phyloP scores from a whole-genome alignment of 2,113 vertebrate species.

The Brachypodius melanocephalos region DNA sequence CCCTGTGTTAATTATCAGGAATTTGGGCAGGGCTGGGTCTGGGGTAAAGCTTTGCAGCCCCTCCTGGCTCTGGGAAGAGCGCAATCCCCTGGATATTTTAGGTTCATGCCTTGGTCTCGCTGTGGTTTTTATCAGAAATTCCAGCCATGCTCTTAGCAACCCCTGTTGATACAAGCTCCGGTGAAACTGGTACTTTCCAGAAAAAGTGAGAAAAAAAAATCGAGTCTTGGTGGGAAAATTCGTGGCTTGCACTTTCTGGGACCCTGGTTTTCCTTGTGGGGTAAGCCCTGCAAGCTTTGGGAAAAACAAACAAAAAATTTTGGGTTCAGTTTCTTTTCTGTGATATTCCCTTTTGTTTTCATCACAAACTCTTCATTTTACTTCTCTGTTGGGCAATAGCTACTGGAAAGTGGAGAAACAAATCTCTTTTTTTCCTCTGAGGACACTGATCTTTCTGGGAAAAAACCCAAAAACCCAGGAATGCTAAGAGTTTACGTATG shows the following conservation, averaged over 20 bases:
- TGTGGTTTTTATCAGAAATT: conserved; percentile 5
- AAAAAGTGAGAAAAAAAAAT: neutral
- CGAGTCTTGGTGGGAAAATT: neutral
- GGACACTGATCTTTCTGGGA: neutral
- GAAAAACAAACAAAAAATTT: neutral
- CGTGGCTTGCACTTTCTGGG: neutral
- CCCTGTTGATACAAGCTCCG: neutral
- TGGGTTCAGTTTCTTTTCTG: neutral
- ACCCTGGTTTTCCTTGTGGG: neutral
- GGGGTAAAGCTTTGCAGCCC: neutral
- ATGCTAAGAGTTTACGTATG: fast-evolving
- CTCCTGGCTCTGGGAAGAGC: neutral
- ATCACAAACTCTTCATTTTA: neutral
- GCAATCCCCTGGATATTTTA: neutral
- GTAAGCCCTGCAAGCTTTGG: neutral
- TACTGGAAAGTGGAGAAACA: neutral
- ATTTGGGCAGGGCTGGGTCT: neutral
- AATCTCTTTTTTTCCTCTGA: neutral
- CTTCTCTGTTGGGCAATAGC: neutral
- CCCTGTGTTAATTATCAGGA: neutral
- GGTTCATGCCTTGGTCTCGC: neutral
- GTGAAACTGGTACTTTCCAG: neutral
- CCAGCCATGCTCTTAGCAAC: neutral
- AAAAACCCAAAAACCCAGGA: neutral
- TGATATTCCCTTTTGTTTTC: neutral